Percentiles rank a stretch among this genome's conserved stretches.
phyloP scores from a whole-genome alignment of 2,113 vertebrate genomes.

The Alethe castanea region DNA sequence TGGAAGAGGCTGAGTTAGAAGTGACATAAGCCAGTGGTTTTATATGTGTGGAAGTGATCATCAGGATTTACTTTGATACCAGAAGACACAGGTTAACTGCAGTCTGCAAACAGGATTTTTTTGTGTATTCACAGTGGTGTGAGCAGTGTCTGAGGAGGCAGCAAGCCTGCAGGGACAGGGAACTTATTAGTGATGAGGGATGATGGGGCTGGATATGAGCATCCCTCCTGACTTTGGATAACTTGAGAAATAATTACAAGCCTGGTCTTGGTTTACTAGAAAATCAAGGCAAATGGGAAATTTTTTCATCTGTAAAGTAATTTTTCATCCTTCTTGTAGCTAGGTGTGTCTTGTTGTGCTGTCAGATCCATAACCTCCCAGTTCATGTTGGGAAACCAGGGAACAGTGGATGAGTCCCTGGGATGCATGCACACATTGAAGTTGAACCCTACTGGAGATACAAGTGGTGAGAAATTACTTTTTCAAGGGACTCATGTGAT shows the following conservation, averaged over 20 bases:
- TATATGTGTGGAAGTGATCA: not conserved
- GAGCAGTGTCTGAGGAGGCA: not conserved
- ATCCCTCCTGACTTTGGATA: not conserved
- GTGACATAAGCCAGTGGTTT: not conserved
- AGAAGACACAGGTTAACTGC: not conserved
- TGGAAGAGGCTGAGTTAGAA: not conserved
- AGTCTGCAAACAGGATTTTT: not conserved
- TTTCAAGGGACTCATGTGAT: not conserved
- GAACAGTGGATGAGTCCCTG: not conserved
- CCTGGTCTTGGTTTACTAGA: not conserved
- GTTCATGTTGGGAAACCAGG: not conserved
- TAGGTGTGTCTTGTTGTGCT: not conserved
- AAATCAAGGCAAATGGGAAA: not conserved
- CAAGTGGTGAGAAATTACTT: not conserved
- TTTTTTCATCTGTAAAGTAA: not conserved
- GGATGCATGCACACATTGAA: accelerated
- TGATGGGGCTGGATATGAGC: not conserved
- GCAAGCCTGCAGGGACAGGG: not conserved
- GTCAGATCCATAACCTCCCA: not conserved
- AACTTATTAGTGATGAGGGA: not conserved
- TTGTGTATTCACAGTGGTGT: not conserved
- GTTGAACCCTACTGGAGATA: accelerated
- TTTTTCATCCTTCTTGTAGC: not conserved
- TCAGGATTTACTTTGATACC: not conserved
- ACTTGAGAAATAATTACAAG: not conserved